phyloP scores from a whole-genome alignment of 1,140 invertebrate species.

The Halesus radiatus region DNA sequence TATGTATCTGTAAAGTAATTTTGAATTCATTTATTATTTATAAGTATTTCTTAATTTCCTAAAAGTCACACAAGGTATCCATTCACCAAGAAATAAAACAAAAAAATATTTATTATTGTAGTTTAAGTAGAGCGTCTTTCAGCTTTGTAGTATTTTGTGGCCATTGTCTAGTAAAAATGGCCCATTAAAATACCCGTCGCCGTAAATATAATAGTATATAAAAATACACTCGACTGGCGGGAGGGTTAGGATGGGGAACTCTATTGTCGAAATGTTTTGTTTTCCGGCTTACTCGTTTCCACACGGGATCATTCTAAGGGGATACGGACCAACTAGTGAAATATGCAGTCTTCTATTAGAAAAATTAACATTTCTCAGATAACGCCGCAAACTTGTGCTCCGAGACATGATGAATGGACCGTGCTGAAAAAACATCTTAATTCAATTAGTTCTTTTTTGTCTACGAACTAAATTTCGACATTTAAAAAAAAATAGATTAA shows the following conservation, averaged over 20 bases:
- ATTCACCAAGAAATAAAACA: no score
- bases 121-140: not conserved
- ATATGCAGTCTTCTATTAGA: constrained; percentile 32
- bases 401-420: not conserved
- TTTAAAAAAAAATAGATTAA: no score
- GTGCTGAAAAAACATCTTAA: constrained; percentile 11
- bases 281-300: not conserved
- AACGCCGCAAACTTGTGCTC: not conserved
- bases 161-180: constrained; percentile 27
- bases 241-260: constrained; percentile 5
- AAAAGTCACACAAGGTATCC: no score
- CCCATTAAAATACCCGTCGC: constrained; percentile 22
- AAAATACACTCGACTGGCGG: not conserved
- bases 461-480: not conserved
- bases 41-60: no score
- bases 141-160: not conserved
- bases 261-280: constrained; percentile 19
- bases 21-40: no score
- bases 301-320: constrained; percentile 12
- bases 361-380: constrained; percentile 36
- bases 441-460: constrained; percentile 12
- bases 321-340: constrained; percentile 8
- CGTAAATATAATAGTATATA: constrained; percentile 17
- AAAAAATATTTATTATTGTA: no score
- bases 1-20: no score